Conservation (phyloP, 2,113 vertebrate species). For the Zosterops pallidus region DNA sequence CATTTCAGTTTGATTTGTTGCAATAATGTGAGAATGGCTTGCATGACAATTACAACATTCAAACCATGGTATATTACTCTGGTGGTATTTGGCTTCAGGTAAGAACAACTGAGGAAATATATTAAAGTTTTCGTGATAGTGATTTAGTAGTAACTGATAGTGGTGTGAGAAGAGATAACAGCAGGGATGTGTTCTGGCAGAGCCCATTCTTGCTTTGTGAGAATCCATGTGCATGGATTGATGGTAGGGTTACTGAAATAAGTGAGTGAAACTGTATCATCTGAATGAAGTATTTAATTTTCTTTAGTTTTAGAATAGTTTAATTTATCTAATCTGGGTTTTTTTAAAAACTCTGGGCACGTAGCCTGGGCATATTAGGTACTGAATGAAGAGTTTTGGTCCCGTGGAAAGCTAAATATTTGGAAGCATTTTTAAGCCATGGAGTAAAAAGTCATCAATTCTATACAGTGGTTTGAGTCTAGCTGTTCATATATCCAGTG, state of each 20-base stretch:
- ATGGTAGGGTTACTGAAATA: neutral
- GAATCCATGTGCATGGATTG: fast-evolving
- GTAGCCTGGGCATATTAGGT: neutral
- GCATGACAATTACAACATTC: neutral
- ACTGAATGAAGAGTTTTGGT: neutral
- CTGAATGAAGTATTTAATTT: neutral
- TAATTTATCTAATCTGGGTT: neutral
- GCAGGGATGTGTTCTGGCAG: neutral
- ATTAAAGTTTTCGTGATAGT: neutral
- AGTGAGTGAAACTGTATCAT: neutral
- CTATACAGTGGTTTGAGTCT: neutral
- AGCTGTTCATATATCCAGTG: fast-evolving
- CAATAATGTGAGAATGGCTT: neutral
- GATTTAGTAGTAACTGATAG: neutral
- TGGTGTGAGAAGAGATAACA: neutral
- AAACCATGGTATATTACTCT: neutral
- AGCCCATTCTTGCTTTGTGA: neutral
- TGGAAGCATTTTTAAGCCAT: neutral
- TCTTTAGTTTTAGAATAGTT: neutral
- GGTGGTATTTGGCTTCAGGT: neutral
- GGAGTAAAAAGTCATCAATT: neutral
- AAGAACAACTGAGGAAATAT: neutral
- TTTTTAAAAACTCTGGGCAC: neutral
- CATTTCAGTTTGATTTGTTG: neutral
- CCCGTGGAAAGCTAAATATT: neutral